These are phyloP conservation scores for Chionodraco myersi DNA, from an alignment of 2,113 vertebrate species.

Conservation along the genomic window DNA sequence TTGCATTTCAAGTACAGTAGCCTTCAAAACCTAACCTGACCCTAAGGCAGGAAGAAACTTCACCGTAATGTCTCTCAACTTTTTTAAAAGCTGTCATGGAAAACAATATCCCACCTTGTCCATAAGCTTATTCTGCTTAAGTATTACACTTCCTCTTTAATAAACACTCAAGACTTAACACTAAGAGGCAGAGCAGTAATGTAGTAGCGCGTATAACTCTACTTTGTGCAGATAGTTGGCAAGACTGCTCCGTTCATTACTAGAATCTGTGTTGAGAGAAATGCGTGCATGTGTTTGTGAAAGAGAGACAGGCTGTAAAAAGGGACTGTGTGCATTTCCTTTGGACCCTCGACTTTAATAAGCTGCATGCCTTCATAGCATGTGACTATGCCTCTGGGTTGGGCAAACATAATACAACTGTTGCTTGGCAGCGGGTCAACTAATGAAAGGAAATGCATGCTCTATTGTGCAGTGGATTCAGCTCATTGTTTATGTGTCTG, in stretches of 20 bases:
- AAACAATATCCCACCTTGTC: slow-evolving; percentile 59
- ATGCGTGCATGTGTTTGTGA: background rate
- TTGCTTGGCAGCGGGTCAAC: background rate
- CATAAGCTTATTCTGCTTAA: slow-evolving; percentile 63
- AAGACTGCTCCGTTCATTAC: too few relatives aligned
- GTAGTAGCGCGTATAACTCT: slow-evolving; percentile 54
- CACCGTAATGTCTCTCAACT: background rate
- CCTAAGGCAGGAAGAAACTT: slow-evolving; percentile 9
- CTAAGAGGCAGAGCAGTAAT: slow-evolving; percentile 40
- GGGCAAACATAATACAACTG: slow-evolving; percentile 2
- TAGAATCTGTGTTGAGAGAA: background rate
- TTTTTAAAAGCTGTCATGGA: slow-evolving; percentile 49
- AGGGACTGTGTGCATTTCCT: background rate
- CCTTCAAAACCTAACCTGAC: too few relatives aligned
- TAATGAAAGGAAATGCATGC: background rate
- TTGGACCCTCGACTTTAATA: background rate
- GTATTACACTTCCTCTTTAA: slow-evolving; percentile 67
- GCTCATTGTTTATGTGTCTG: background rate
- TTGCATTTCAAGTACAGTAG: background rate
- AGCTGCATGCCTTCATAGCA: background rate
- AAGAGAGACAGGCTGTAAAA: background rate
- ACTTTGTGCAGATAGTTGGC: slow-evolving; percentile 33
- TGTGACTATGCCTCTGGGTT: background rate
- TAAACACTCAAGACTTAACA: slow-evolving; percentile 76
- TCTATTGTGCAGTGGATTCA: background rate